These are phyloP conservation scores for Cynaeus angustus DNA, from an alignment of 2,888 invertebrate genomes.

Conservation along the genomic window DNA sequence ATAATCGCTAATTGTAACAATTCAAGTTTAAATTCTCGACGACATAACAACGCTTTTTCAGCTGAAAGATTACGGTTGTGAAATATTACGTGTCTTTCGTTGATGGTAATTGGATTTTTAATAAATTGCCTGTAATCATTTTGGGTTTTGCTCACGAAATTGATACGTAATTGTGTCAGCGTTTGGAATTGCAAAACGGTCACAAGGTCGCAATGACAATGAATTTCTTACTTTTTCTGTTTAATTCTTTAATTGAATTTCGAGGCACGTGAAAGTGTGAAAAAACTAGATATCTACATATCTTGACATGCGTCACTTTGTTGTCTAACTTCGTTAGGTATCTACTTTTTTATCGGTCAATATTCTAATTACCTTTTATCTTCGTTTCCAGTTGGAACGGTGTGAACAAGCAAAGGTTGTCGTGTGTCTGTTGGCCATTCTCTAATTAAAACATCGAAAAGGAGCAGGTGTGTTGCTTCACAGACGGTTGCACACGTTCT, in stretches of 20 bases:
- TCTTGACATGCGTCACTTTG: constrained; percentile 1
- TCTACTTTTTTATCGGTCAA: not conserved
- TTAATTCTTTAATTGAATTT: too few relatives aligned
- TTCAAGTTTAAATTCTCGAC: constrained; percentile 20
- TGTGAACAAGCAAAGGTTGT: constrained; percentile 22
- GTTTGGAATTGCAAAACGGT: not conserved
- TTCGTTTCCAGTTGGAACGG: constrained; percentile 3
- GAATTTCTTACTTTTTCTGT: too few relatives aligned
- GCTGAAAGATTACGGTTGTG: constrained; percentile 20
- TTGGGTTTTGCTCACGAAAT: constrained; percentile 8
- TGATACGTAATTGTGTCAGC: constrained; percentile 10
- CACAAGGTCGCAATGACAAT: not conserved
- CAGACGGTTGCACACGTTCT: constrained; percentile 62
- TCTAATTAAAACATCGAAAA: constrained; percentile 61
- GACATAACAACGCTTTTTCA: constrained; percentile 15
- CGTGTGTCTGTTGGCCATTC: constrained; percentile 60
- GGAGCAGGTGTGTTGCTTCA: constrained; percentile 63
- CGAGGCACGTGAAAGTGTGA: too few relatives aligned
- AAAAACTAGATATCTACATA: not conserved
- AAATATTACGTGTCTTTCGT: constrained; percentile 34
- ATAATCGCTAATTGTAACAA: constrained; percentile 39
- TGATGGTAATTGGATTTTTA: constrained; percentile 35
- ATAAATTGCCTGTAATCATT: constrained; percentile 29
- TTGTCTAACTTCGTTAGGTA: not conserved
- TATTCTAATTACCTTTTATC: constrained; percentile 17